Evolutionary conservation across 2,888 invertebrate genomes (phyloP).

Genomic region (Chrysolina americana): DNA sequence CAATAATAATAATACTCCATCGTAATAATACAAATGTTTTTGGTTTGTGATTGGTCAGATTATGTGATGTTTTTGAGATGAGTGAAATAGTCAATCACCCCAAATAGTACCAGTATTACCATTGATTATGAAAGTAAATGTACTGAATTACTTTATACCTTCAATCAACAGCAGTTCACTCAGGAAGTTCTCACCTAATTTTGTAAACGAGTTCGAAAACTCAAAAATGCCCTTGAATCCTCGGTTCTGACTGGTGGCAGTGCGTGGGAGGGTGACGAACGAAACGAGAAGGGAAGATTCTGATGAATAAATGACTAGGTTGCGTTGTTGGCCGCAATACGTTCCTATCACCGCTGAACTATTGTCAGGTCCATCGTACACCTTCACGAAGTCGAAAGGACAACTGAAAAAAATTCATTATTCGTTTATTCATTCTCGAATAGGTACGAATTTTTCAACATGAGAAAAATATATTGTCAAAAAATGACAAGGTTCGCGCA

Average conservation of each 20-base stretch:
- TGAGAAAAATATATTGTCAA: too few relatives aligned
- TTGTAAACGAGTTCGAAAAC: constrained; percentile 98
- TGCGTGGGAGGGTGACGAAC: constrained; percentile 91
- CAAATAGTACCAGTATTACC: too few relatives aligned
- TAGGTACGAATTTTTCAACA: too few relatives aligned
- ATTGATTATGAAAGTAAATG: too few relatives aligned
- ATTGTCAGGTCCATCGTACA: constrained; percentile 95
- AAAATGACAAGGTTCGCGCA: too few relatives aligned
- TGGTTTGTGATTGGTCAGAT: too few relatives aligned
- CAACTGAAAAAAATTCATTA: constrained; percentile 82
- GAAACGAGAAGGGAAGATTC: constrained; percentile 91
- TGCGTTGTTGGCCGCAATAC: constrained; percentile 97
- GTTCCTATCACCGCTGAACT: constrained; percentile 93
- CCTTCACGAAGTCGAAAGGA: constrained; percentile 97
- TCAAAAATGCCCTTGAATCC: constrained; percentile 99
- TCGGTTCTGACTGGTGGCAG: constrained; percentile 95
- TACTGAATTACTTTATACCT: too few relatives aligned
- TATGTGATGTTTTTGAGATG: too few relatives aligned
- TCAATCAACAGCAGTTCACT: not conserved
- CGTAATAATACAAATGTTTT: too few relatives aligned
- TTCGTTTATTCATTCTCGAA: too few relatives aligned
- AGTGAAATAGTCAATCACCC: too few relatives aligned
- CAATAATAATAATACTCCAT: too few relatives aligned
- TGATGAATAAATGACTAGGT: constrained; percentile 95
- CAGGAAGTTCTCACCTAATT: constrained; percentile 82